Conservation (phyloP, 1,140 invertebrate genomes). For the Saccostrea echinata region DNA sequence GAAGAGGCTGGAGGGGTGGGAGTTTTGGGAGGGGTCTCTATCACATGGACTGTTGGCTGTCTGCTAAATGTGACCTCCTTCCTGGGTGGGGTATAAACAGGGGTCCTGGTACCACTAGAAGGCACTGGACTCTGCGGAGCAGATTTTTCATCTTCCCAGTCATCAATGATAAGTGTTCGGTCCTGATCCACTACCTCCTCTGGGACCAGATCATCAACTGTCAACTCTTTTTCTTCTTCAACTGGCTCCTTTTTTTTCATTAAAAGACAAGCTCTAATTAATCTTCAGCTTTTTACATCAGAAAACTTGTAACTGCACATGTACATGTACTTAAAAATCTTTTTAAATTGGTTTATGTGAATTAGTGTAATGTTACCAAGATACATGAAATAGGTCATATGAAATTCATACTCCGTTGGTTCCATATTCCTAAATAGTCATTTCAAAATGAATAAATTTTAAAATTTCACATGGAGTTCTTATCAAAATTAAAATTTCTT, state of each 20-base stretch:
- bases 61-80: slow-evolving; percentile 57
- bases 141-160: slow-evolving; percentile 67
- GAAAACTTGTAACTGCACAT: too few relatives aligned
- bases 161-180: slow-evolving; percentile 47
- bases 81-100: slow-evolving; percentile 28
- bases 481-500: too few relatives aligned
- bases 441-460: too few relatives aligned
- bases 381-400: neutral
- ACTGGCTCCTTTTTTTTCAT: slow-evolving; percentile 35
- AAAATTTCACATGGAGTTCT: too few relatives aligned
- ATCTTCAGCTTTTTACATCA: too few relatives aligned
- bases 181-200: neutral
- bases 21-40: slow-evolving; percentile 48
- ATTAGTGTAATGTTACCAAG: neutral
- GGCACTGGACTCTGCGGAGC: slow-evolving; percentile 37
- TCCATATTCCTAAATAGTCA: too few relatives aligned
- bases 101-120: neutral
- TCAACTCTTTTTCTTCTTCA: slow-evolving; percentile 49
- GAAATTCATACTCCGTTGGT: too few relatives aligned
- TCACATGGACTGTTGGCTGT: slow-evolving; percentile 54
- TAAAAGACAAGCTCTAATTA: neutral
- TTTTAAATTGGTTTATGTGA: too few relatives aligned
- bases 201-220: slow-evolving; percentile 37
- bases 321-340: neutral
- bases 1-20: slow-evolving; percentile 37